Conservation (phyloP, 2,888 invertebrate genomes). For the Diarsia rubi region DNA sequence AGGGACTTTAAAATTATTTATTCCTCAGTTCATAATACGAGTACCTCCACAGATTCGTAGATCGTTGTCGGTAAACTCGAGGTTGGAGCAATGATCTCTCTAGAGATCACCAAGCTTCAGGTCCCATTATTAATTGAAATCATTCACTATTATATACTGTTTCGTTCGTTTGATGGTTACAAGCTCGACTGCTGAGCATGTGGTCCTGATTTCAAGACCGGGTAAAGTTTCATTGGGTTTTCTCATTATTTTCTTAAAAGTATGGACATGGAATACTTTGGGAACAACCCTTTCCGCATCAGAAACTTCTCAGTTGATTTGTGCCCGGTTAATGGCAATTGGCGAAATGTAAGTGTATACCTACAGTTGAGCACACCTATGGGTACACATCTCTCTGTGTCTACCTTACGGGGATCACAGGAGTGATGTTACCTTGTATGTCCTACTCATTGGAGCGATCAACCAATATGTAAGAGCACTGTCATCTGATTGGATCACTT, state of each 20-base stretch:
- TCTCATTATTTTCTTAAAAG: no score
- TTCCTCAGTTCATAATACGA: background rate
- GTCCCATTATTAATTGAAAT: slow-evolving; percentile 17
- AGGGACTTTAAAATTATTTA: slow-evolving; percentile 3
- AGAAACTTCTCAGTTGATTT: no score
- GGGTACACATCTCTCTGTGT: background rate
- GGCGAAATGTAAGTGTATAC: background rate
- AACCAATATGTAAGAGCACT: slow-evolving; percentile 6
- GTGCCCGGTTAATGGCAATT: no score
- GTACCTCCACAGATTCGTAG: background rate
- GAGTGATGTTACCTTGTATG: background rate
- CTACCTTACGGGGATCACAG: no score
- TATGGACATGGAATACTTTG: no score
- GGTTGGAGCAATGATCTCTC: background rate
- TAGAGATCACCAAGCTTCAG: background rate
- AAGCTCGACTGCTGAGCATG: background rate
- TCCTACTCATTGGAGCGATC: slow-evolving; percentile 10
- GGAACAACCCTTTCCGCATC: no score
- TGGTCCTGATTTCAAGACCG: background rate
- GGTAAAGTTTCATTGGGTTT: no score
- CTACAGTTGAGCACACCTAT: no score
- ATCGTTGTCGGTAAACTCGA: background rate
- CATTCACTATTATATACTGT: slow-evolving; percentile 8
- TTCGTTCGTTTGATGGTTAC: background rate
- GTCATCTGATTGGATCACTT: slow-evolving; percentile 9